Conservation (phyloP, 2,797 vertebrate genomes). For the Pseudotriccus pelzelni region DNA sequence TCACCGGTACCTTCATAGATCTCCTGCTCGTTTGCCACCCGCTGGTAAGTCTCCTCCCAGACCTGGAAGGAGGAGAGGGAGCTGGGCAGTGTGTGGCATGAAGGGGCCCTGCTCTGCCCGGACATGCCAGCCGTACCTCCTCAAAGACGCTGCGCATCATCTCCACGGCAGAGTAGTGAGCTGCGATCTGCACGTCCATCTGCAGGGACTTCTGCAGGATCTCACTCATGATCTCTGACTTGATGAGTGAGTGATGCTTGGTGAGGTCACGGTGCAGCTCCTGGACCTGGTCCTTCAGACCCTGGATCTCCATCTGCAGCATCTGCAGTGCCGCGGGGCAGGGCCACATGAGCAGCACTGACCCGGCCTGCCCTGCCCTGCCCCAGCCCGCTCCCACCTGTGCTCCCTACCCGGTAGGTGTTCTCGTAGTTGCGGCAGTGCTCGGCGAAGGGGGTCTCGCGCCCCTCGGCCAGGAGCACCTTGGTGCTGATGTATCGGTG, state of each 20-base stretch:
- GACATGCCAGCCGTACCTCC: constrained; percentile 73
- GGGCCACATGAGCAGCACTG: rapidly evolving
- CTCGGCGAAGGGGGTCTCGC: constrained; percentile 84
- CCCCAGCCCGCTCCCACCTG: rapidly evolving
- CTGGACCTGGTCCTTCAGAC: constrained; percentile 92
- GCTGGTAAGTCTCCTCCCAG: constrained; percentile 92
- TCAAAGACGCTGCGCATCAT: constrained; percentile 86
- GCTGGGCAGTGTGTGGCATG: rapidly evolving
- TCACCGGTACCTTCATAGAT: constrained; percentile 89
- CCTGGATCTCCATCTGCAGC: constrained; percentile 88
- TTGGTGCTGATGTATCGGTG: constrained; percentile 92
- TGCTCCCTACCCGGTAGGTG: constrained; percentile 81
- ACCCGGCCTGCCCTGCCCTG: rapidly evolving
- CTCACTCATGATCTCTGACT: constrained; percentile 86
- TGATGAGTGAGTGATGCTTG: constrained; percentile 93
- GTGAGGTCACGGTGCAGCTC: constrained; percentile 93
- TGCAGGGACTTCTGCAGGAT: constrained; percentile 86
- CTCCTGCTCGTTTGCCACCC: constrained; percentile 89
- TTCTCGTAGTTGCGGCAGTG: constrained; percentile 90
- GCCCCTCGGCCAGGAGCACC: constrained; percentile 87
- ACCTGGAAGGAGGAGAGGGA: constrained; percentile 74
- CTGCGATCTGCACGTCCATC: constrained; percentile 84
- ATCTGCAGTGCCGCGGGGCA: constrained; percentile 22
- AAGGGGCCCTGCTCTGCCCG: rapidly evolving
- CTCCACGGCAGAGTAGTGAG: constrained; percentile 83